Evolutionary conservation across 2,888 invertebrate genomes (phyloP).

Genomic region (Aleiodes alternator): DNA sequence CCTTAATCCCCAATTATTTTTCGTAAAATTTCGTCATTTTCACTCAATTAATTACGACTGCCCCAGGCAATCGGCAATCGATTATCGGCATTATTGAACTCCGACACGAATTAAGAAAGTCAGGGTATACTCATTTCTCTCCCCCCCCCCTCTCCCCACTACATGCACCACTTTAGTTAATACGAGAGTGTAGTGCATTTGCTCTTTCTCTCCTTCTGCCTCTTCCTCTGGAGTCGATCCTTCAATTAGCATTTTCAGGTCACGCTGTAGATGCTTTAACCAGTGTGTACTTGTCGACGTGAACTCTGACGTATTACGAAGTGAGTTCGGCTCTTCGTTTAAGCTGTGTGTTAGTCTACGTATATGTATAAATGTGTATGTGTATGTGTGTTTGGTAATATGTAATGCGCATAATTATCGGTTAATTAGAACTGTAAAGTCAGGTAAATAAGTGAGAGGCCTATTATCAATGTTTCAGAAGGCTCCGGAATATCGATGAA

Average conservation of each 20-base stretch:
- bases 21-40: neutral
- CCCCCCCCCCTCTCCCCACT: neutral
- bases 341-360: too few relatives aligned
- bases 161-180: neutral
- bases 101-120: conserved; percentile 48
- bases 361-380: neutral
- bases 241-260: conserved; percentile 73
- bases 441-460: conserved; percentile 70
- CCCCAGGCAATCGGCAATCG: conserved; percentile 35
- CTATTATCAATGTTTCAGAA: conserved; percentile 67
- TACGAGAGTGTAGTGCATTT: conserved; percentile 39
- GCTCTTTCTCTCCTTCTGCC: conserved; percentile 41
- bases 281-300: conserved; percentile 13
- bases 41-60: neutral
- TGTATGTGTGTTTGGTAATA: conserved; percentile 10
- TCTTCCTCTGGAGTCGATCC: conserved; percentile 59
- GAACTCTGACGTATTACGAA: conserved; percentile 33
- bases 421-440: conserved; percentile 67
- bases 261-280: conserved; percentile 58
- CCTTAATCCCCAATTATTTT: too few relatives aligned
- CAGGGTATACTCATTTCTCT: neutral
- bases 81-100: conserved; percentile 51
- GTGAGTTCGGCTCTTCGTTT: too few relatives aligned
- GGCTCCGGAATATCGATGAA: neutral
- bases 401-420: conserved; percentile 71